phyloP scores from a whole-genome alignment of 1,140 invertebrate species.

The Trichoplusia ni region DNA sequence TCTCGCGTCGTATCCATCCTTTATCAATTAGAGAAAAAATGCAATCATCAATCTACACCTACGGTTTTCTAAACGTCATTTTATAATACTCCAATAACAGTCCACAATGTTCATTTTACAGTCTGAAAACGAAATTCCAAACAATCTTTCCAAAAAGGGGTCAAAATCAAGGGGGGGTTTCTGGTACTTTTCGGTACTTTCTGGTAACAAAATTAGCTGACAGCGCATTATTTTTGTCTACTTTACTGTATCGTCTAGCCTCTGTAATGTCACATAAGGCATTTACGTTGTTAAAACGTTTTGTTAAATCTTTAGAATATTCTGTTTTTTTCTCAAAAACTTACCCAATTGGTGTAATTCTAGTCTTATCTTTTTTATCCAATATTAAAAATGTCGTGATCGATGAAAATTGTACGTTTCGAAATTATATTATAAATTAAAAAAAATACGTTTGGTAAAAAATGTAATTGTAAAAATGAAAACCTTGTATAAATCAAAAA shows the following conservation, averaged over 20 bases:
- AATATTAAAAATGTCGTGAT: constrained; percentile 33
- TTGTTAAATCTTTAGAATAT: constrained; percentile 27
- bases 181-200: neutral
- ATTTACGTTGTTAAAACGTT: constrained; percentile 61
- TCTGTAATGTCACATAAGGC: constrained; percentile 70
- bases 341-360: constrained; percentile 73
- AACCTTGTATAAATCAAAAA: constrained; percentile 55
- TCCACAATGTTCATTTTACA: too few species aligned
- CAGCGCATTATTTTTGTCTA: constrained; percentile 66
- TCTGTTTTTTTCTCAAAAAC: constrained; percentile 28
- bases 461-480: constrained; percentile 29
- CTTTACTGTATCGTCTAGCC: constrained; percentile 57
- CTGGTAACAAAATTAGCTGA: constrained; percentile 32
- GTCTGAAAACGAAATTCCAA: neutral
- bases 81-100: neutral
- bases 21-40: constrained; percentile 39
- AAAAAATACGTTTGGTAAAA: constrained; percentile 35
- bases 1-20: constrained; percentile 66
- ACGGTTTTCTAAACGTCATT: neutral
- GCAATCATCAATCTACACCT: constrained; percentile 18
- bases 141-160: neutral
- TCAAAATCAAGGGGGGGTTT: neutral
- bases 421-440: constrained; percentile 15
- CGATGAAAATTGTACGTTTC: constrained; percentile 31
- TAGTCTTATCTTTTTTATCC: constrained; percentile 60